Conservation (phyloP, 1,140 invertebrate species). For the Geopemphigus sp. region DNA sequence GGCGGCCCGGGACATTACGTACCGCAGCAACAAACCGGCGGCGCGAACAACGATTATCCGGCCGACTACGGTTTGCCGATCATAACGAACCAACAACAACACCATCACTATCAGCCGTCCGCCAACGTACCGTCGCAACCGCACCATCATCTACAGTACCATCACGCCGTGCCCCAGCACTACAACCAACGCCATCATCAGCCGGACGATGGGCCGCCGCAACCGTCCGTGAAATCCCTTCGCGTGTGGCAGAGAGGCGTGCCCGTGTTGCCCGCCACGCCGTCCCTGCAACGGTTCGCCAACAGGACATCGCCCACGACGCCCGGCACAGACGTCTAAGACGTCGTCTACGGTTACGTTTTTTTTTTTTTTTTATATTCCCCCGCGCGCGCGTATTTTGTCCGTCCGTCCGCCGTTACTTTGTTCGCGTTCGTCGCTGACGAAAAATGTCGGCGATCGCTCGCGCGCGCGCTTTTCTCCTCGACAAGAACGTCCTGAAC, state of each 20-base stretch:
- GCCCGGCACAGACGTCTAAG: slow-evolving; percentile 40
- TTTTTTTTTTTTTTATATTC: too few relatives aligned
- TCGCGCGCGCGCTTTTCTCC: too few relatives aligned
- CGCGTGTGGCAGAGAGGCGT: slow-evolving; percentile 52
- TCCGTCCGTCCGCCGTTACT: too few relatives aligned
- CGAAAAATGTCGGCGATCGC: too few relatives aligned
- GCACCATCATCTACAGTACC: not conserved
- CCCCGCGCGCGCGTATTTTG: too few relatives aligned
- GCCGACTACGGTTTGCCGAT: slow-evolving; percentile 56
- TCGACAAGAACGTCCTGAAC: too few relatives aligned
- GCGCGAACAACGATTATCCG: slow-evolving; percentile 53
- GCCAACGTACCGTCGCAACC: slow-evolving; percentile 1
- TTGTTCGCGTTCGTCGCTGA: too few relatives aligned
- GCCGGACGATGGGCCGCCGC: not conserved
- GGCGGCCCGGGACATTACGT: not conserved
- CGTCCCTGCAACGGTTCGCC: slow-evolving; percentile 42
- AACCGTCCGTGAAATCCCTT: slow-evolving; percentile 51
- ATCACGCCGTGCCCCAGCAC: too few relatives aligned
- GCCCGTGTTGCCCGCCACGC: slow-evolving; percentile 51
- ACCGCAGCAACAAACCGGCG: not conserved
- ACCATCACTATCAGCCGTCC: slow-evolving; percentile 17
- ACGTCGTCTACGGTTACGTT: not conserved
- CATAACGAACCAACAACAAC: slow-evolving; percentile 46
- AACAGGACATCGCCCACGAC: slow-evolving; percentile 27
- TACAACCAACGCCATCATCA: not conserved